Percentiles rank a stretch among this genome's conserved stretches.
Conservation (phyloP, 2,888 invertebrate genomes). For the Onchidella celtica region DNA sequence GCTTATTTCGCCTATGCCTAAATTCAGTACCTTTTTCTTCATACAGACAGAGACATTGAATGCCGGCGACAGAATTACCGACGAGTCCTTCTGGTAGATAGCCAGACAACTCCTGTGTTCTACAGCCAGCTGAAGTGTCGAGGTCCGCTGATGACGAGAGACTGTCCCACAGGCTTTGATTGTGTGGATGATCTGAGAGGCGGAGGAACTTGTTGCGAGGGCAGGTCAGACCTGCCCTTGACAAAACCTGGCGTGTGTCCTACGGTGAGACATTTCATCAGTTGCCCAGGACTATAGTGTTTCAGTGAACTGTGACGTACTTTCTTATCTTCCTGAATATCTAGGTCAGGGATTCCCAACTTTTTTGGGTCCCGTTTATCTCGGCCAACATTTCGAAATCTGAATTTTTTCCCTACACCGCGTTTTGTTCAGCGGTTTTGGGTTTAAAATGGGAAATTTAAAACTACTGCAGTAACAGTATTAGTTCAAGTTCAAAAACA, state of each 20-base stretch:
- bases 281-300: too few species aligned
- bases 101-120: not conserved
- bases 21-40: not conserved
- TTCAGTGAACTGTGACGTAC: too few species aligned
- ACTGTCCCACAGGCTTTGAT: constrained; percentile 3
- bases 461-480: too few species aligned
- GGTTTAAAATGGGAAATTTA: too few species aligned
- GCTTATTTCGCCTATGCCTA: not conserved
- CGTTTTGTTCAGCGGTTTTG: too few species aligned
- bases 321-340: too few species aligned
- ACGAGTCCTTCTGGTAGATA: not conserved
- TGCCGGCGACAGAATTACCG: constrained; percentile 5
- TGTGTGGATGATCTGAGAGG: constrained; percentile 24
- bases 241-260: not conserved
- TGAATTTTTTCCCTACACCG: too few species aligned
- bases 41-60: constrained; percentile 1
- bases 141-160: not conserved
- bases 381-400: too few species aligned
- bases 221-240: too few species aligned
- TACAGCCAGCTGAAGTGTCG: constrained; percentile 20
- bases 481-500: too few species aligned
- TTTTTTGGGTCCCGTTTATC: too few species aligned
- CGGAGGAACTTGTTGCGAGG: constrained; percentile 14
- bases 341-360: too few species aligned
- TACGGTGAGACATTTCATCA: not conserved